Base-by-base conservation (phyloP, 2,113 vertebrate genomes). In the Climacteris rufus region DNA sequence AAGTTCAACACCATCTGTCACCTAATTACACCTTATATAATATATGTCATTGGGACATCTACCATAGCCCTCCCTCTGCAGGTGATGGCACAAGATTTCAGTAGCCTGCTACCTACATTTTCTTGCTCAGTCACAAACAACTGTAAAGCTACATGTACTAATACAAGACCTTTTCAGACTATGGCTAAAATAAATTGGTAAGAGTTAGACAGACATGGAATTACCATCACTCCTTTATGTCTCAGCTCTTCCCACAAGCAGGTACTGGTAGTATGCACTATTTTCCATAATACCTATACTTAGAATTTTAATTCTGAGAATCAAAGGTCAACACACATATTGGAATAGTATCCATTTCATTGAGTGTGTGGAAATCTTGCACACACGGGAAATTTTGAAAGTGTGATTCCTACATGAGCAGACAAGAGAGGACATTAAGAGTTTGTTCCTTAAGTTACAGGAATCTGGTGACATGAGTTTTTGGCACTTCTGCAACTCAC, bases 1-100 rank as follows among this genome's bases (percentile, higher is more conserved):
- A 89, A 91, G n/a, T 93, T 79, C 89, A 70, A 87, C 20, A 44
- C 81, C 93, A 91, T 95, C 75, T 95, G 91, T 68, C 84, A 94
- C 53, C 70, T 89, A 94, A 93, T 86, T 90, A 85, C 35, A 92
- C 64, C 59, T 96, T 96, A 96, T 27, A 42, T 95, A 94, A 89
- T 82, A 18, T 40, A 79, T 50, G 70, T 93, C 66, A 91, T 79
- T 37, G 69, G 84, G 89, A 91, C 81, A 87, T 69, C 56, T 33
- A 63, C 44, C 35, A 30, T 10, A 52, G 61, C 37, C 22, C 74
- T 59, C 39, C 23, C n/a, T 65, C 49, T 65, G 74, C 31, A 87
- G 92, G n/a, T 16, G 12, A 75, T 28, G 15, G 63, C 39, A 68
- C 24, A 42, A 74, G 35, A 70, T 25, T 77, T 22, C 83, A 65